These are phyloP conservation scores for Entelurus aequoreus DNA, from an alignment of 2,113 vertebrate genomes.

Conservation along the genomic window DNA sequence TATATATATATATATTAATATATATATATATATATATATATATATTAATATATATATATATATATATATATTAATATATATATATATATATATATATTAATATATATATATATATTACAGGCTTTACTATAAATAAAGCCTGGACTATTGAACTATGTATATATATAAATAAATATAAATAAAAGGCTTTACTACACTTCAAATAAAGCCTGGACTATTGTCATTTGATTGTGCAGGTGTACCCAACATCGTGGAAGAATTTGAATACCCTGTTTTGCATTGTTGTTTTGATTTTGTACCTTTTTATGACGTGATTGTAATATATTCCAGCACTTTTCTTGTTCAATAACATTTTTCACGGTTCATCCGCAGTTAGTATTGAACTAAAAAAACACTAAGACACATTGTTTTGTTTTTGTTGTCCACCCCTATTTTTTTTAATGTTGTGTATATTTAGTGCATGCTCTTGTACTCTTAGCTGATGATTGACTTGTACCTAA, in stretches of 20 bases:
- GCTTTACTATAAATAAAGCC: no score
- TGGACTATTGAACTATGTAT: no score
- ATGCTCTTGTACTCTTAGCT: neutral
- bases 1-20: no score
- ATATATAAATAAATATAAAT: no score
- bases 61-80: no score
- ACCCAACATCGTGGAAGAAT: slow-evolving; percentile 4
- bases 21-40: no score
- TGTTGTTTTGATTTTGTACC: slow-evolving; percentile 36
- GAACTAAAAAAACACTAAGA: slow-evolving; percentile 23
- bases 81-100: no score
- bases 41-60: no score
- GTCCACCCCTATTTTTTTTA: neutral
- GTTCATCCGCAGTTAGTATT: slow-evolving; percentile 17
- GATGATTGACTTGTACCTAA: slow-evolving; percentile 1
- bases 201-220: no score
- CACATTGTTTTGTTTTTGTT: neutral
- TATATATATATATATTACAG: no score
- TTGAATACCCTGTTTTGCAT: slow-evolving; percentile 12
- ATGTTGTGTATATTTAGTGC: slow-evolving; percentile 3
- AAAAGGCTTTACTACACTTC: no score
- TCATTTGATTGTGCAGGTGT: neutral
- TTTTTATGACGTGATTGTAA: slow-evolving; percentile 31
- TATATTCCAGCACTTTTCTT: slow-evolving; percentile 55
- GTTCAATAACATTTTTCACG: slow-evolving; percentile 1